Evolutionary conservation across 2,797 vertebrate species (phyloP).

Genomic region (Garrulus glandarius): DNA sequence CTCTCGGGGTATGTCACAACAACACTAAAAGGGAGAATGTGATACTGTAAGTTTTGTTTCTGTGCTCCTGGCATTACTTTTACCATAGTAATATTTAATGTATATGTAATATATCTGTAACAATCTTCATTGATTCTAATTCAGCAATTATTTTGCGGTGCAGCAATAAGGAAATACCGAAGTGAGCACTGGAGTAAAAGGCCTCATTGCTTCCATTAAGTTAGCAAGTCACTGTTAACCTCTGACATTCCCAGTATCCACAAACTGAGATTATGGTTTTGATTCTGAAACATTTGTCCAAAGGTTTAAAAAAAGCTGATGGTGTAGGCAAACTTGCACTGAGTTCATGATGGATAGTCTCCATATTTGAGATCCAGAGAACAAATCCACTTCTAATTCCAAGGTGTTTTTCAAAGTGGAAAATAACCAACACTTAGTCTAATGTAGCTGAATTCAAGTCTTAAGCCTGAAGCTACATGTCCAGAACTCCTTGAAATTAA

Average conservation of each 20-base stretch:
- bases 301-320: neutral
- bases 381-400: neutral
- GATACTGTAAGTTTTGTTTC: neutral
- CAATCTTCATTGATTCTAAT: neutral
- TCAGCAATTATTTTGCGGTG: neutral
- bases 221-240: neutral
- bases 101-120: neutral
- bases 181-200: neutral
- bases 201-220: neutral
- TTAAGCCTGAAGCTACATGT: neutral
- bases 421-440: neutral
- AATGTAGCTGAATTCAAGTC: neutral
- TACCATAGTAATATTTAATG: neutral
- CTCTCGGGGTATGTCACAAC: neutral
- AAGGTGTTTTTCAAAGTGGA: neutral
- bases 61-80: neutral
- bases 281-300: neutral
- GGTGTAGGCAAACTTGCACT: neutral
- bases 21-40: neutral
- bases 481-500: neutral
- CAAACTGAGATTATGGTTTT: neutral
- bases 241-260: neutral
- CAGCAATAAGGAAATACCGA: neutral
- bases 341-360: neutral
- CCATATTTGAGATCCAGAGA: neutral